Evolutionary conservation across 35 echinoderm and acorn worm genomes (phyloP), one percentile per base, ranked within the genome.

Genomic region (Heliocidaris erythrogramma): DNA sequence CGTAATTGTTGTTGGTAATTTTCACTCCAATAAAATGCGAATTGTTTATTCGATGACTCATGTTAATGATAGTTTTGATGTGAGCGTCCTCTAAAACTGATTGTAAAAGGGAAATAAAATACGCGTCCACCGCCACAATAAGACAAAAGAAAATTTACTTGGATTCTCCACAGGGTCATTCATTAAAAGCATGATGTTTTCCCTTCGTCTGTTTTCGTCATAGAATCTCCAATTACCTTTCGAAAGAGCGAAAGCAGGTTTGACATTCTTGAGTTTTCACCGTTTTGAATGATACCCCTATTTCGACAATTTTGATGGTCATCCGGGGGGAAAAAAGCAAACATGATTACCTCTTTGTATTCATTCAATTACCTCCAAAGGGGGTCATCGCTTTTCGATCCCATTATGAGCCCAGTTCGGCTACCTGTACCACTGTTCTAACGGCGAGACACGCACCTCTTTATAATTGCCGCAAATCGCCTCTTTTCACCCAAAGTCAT

Each of bases 401-500:
- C 65, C 65, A 78, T 78, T 78, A 78, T 78, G 27, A 78, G 65
- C 65, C 2, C 65, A 78, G 65, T 78, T 78, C 65, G 87, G 32
- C 47, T 92, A 52, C 91, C 91, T 92, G 48, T 59, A 89, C 30
- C 47, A 59, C 91, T 92, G 59, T 92, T 92, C 91, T 92, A 92
- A 92, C 91, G 91, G 91, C 49, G 91, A 52, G 49, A 59, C 91
- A 30, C 31, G 31, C 87, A 89, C 87, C 87, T 89, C 87, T 89
- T 89, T 50, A 92, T 92, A 92, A 92, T 92, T 59, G 49, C 91
- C 91, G 91, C 49, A 92, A 92, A 92, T 59, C 47, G 49, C 49
- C 49, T 92, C 91, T 92, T 92, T 89, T 89, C 31, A 92, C 5
- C 47, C 91, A 59, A 92, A 92, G 91, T 92, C 91, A 92, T 92